Conservation (phyloP, 2,888 invertebrate species). For the Strigamia transsilvanica region DNA sequence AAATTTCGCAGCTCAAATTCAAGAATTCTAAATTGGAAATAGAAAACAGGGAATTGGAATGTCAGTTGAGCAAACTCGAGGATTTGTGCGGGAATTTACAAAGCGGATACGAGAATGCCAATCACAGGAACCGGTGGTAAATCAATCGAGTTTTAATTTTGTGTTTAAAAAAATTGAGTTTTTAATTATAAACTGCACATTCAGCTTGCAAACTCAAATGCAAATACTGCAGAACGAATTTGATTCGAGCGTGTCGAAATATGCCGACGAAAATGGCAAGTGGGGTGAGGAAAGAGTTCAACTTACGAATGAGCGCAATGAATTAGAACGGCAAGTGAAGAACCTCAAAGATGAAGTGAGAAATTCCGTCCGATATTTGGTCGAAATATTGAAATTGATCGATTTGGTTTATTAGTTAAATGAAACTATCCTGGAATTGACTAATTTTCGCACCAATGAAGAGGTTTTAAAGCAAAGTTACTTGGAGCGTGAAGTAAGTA, state of each 20-base stretch:
- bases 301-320: neutral
- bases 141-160: neutral
- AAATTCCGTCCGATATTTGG: neutral
- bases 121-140: neutral
- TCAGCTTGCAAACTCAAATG: slow-evolving; percentile 37
- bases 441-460: neutral
- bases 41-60: slow-evolving; percentile 32
- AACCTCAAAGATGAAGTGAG: slow-evolving; percentile 16
- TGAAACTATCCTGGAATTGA: slow-evolving; percentile 29
- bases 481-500: slow-evolving; percentile 26
- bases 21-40: slow-evolving; percentile 49
- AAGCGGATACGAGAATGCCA: neutral
- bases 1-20: slow-evolving; percentile 52
- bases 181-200: neutral
- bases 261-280: neutral
- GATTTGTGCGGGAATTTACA: neutral
- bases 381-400: neutral
- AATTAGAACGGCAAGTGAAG: slow-evolving; percentile 30
- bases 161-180: neutral
- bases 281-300: neutral
- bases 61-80: slow-evolving; percentile 35
- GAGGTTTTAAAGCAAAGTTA: neutral
- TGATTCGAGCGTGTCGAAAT: neutral
- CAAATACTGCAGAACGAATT: slow-evolving; percentile 1
- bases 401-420: neutral